Evolutionary conservation across 1,140 invertebrate genomes (phyloP), one percentile per base, ranked within the genome.

Genomic region (Oedothorax gibbosus): DNA sequence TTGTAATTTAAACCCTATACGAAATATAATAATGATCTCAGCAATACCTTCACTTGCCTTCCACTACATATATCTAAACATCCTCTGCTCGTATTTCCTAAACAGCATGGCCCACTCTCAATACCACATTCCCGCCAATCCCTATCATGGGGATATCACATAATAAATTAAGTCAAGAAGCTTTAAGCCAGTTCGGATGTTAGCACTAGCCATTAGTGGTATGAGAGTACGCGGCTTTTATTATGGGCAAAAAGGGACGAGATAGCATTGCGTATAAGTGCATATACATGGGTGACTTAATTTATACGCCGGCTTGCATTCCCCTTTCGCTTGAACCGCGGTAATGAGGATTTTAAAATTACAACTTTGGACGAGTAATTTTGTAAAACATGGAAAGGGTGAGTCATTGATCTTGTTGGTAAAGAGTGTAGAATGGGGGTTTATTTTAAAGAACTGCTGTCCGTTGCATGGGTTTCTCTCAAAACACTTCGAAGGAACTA

Each of bases 301-400:
- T 77, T 77, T 77, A 77, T 77, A 64, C 57, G 75, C 57, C 21
- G 60, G 57, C 35, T 64, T 77, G 21, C 75, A 51, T 77, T 65
- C 75, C 20, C 57, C 65, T 62, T 77, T 20, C 60, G n/a, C 75
- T 77, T 77, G 50, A 77, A 65, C 56, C 51, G 35, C 15, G 35
- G 60, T 77, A 77, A 77, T 77, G 75, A 77, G 75, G 75, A 77
- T 77, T 77, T 77, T 77, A 77, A 77, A 77, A 77, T 77, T 65
- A 77, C 35, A 65, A 65, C 49, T 49, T 77, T 50, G 14, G 21
- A 49, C 12, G 60, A 35, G 75, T 77, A 77, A 65, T 77, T 77
- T 77, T 50, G 60, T 50, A 54, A 77, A 77, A 77, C 75, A 77
- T 64, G 75, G 75, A 64, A 35, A 20, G 35, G 54, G 15, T 75